These are phyloP conservation scores for Philhelius pedissequus DNA, from an alignment of 2,888 invertebrate species.

Conservation along the genomic window DNA sequence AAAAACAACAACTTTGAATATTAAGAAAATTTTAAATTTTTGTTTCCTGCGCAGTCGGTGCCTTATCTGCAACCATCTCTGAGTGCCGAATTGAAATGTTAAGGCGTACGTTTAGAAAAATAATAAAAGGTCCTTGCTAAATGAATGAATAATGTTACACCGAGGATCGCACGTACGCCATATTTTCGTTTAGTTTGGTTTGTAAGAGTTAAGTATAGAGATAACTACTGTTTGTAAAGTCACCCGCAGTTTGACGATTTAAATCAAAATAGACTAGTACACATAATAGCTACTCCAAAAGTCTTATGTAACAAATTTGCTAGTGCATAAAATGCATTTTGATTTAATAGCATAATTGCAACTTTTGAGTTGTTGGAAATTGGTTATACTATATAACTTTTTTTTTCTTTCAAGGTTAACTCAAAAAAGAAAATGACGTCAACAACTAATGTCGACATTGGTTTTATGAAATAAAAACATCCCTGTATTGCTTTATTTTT, in stretches of 20 bases:
- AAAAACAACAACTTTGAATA: neutral
- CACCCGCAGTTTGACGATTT: neutral
- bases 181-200: neutral
- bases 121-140: neutral
- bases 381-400: neutral
- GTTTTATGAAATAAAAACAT: neutral
- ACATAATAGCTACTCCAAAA: no score
- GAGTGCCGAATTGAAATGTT: constrained; percentile 2
- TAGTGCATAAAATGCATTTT: neutral
- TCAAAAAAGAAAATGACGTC: neutral
- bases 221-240: neutral
- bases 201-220: neutral
- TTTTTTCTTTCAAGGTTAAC: neutral
- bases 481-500: neutral
- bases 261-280: neutral
- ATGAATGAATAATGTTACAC: neutral
- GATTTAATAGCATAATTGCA: neutral
- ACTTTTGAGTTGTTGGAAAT: neutral
- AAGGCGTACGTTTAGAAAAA: neutral
- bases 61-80: neutral
- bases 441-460: neutral
- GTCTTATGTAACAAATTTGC: neutral
- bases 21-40: neutral
- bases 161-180: constrained; percentile 19
- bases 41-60: neutral